Evolutionary conservation across 1,140 invertebrate species (phyloP).

Genomic region (Cyphomyrmex costatus): DNA sequence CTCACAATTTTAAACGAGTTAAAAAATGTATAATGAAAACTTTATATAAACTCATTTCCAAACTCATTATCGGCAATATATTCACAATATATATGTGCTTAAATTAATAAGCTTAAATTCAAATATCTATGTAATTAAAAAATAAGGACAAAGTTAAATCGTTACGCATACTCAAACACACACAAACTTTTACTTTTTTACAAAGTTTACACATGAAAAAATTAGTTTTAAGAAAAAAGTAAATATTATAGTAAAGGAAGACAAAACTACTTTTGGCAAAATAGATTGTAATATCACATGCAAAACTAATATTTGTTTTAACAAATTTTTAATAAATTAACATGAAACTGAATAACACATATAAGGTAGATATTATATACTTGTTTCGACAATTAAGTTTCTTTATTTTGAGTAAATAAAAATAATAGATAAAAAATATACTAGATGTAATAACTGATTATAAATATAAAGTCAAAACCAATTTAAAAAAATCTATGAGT

Average conservation of each 20-base stretch:
- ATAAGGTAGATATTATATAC: neutral
- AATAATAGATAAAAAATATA: neutral
- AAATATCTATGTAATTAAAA: neutral
- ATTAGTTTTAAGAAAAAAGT: neutral
- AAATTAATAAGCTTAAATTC: constrained; percentile 6
- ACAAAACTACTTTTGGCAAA: neutral
- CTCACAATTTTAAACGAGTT: neutral
- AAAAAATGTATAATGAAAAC: constrained; percentile 25
- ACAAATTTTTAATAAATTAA: constrained; percentile 11
- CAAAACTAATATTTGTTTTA: constrained; percentile 4
- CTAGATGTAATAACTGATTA: constrained; percentile 11
- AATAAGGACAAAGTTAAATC: neutral
- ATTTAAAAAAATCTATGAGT: neutral
- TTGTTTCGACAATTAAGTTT: neutral
- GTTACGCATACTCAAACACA: neutral
- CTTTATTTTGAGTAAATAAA: neutral
- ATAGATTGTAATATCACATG: neutral
- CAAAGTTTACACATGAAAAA: neutral
- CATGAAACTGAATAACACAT: constrained; percentile 11
- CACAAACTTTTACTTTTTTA: constrained; percentile 11
- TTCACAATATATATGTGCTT: neutral
- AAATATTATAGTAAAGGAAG: constrained; percentile 9
- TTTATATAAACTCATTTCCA: neutral
- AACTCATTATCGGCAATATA: neutral
- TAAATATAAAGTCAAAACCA: neutral